Percentiles rank a stretch among this genome's conserved stretches.
phyloP scores from a whole-genome alignment of 2,797 vertebrate species.

The Megaceryle alcyon region DNA sequence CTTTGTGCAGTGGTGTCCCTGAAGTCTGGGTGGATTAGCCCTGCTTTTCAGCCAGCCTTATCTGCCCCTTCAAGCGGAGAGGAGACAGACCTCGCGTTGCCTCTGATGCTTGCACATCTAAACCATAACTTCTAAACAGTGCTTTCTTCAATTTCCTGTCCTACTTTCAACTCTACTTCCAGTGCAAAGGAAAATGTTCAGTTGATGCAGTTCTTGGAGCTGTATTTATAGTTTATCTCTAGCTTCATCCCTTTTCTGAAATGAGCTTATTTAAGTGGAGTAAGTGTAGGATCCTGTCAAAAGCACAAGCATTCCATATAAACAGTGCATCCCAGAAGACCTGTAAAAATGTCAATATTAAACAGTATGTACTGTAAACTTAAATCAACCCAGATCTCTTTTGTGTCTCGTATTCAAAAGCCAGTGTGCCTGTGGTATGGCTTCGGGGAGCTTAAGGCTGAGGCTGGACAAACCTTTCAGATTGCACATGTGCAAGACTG shows the following conservation, averaged over 20 bases:
- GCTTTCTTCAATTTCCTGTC: background rate
- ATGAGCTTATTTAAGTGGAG: background rate
- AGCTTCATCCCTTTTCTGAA: background rate
- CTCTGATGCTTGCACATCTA: background rate
- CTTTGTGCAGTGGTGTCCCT: conserved; percentile 15
- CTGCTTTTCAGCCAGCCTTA: conserved; percentile 13
- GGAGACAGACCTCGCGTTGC: background rate
- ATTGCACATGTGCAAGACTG: too few species aligned
- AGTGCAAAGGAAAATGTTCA: background rate
- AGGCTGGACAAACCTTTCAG: background rate
- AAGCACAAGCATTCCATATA: background rate
- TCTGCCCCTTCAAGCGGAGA: background rate
- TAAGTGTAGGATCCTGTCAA: conserved; percentile 5
- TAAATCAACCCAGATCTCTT: background rate
- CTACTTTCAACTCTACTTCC: background rate
- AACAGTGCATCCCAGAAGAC: background rate
- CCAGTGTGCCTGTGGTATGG: background rate
- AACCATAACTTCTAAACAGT: background rate
- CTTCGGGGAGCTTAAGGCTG: background rate
- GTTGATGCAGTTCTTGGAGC: background rate
- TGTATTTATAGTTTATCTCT: background rate
- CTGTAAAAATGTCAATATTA: conserved; percentile 4
- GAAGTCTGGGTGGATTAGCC: conserved; percentile 21
- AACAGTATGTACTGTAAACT: background rate
- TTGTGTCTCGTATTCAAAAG: background rate